Conservation (phyloP, 2,797 vertebrate species). For the Propithecus deckenii region DNA sequence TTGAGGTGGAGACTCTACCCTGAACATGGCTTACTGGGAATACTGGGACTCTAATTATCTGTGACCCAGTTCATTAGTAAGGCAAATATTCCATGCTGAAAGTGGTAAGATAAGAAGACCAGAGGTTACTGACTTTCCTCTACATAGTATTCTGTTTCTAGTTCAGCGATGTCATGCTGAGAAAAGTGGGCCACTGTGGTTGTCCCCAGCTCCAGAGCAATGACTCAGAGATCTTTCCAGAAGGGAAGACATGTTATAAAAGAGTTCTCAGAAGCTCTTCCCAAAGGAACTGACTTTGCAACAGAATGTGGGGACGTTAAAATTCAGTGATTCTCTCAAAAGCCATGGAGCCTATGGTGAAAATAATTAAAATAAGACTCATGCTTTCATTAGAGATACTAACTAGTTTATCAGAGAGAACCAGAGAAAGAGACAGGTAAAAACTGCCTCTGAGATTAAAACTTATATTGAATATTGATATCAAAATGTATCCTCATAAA, state of each 20-base stretch:
- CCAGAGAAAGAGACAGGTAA: not conserved
- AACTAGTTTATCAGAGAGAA: not conserved
- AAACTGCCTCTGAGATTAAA: not conserved
- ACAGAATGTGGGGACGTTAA: not conserved
- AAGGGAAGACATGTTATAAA: not conserved
- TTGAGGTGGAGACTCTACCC: not conserved
- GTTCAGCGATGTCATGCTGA: not conserved
- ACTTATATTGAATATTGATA: not conserved
- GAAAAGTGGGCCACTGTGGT: not conserved
- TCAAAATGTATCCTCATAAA: not conserved
- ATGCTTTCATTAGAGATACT: not conserved
- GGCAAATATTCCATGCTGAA: not conserved
- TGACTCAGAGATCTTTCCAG: not conserved
- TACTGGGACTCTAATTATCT: not conserved
- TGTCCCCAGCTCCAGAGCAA: not conserved
- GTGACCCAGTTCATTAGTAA: not conserved
- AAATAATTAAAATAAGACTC: not conserved
- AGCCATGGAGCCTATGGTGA: not conserved
- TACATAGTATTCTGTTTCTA: not conserved
- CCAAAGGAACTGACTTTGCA: not conserved
- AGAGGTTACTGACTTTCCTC: not conserved
- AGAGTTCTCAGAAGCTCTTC: not conserved
- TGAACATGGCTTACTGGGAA: not conserved
- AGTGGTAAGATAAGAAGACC: not conserved
- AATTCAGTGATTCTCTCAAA: not conserved